phyloP scores from a whole-genome alignment of 2,113 vertebrate species.

The Muntiacus reevesi region DNA sequence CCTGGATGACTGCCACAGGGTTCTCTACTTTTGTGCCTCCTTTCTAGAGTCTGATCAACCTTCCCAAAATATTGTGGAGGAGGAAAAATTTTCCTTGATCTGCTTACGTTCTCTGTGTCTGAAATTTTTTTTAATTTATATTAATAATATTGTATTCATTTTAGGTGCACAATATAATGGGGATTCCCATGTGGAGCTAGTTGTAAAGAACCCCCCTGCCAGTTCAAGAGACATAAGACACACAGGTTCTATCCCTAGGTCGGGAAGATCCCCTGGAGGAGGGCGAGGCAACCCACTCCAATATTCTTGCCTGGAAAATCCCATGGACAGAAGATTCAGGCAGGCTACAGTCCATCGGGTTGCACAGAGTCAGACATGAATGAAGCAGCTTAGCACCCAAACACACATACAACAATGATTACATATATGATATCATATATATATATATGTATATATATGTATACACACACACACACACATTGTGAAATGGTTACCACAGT shows the following conservation, averaged over 20 bases:
- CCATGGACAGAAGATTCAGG: fast-evolving
- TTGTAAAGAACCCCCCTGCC: background rate
- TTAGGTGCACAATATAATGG: background rate
- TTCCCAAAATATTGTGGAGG: background rate
- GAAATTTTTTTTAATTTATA: background rate
- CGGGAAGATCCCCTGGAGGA: background rate
- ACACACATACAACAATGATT: background rate
- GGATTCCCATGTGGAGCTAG: background rate
- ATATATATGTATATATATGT: fast-evolving
- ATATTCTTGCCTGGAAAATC: background rate
- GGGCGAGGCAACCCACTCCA: background rate
- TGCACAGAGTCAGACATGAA: background rate
- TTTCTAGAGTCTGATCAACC: background rate
- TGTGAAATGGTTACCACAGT: background rate
- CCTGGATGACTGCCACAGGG: background rate
- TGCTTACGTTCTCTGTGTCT: background rate
- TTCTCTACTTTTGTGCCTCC: background rate
- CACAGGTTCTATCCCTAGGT: background rate
- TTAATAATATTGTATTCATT: background rate
- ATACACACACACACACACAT: background rate
- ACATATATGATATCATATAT: background rate
- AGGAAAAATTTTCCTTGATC: background rate
- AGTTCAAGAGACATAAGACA: background rate
- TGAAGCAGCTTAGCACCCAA: background rate
- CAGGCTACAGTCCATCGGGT: background rate